These are phyloP conservation scores for Fragum fragum DNA, from an alignment of 2,888 invertebrate species.

Conservation along the genomic window DNA sequence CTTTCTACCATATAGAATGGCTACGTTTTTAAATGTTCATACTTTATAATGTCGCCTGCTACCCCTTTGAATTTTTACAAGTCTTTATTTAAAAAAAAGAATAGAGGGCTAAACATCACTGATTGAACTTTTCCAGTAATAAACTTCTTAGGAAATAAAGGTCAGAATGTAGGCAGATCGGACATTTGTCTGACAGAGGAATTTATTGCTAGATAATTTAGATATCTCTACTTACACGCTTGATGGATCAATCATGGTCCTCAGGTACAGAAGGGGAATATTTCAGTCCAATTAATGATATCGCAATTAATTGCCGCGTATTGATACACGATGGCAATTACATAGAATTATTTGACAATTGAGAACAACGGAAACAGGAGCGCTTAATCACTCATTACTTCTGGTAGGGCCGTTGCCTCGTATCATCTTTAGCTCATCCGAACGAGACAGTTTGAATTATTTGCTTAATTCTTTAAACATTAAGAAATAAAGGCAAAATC, in stretches of 20 bases:
- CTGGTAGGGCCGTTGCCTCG: too few species aligned
- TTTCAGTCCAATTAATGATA: not conserved
- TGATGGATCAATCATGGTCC: conserved; percentile 25
- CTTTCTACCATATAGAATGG: too few species aligned
- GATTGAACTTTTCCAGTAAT: too few species aligned
- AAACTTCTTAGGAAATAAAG: not conserved
- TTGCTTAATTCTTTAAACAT: too few species aligned
- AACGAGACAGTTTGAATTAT: too few species aligned
- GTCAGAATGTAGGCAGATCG: conserved; percentile 2
- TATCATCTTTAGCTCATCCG: too few species aligned
- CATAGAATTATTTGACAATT: not conserved
- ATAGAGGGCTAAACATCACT: too few species aligned
- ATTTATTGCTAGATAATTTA: conserved; percentile 21
- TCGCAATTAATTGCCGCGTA: conserved; percentile 15
- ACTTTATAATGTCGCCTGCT: too few species aligned
- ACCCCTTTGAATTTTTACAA: too few species aligned
- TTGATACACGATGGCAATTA: conserved; percentile 20
- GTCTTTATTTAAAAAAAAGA: too few species aligned
- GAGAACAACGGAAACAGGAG: not conserved
- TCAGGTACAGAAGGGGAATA: not conserved
- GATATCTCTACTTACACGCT: conserved; percentile 19
- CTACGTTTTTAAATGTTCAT: too few species aligned
- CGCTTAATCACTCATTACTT: not conserved
- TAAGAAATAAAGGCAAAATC: too few species aligned
- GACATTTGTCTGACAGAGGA: conserved; percentile 2